phyloP scores from a whole-genome alignment of 2,797 vertebrate genomes.

The Lacerta agilis region DNA sequence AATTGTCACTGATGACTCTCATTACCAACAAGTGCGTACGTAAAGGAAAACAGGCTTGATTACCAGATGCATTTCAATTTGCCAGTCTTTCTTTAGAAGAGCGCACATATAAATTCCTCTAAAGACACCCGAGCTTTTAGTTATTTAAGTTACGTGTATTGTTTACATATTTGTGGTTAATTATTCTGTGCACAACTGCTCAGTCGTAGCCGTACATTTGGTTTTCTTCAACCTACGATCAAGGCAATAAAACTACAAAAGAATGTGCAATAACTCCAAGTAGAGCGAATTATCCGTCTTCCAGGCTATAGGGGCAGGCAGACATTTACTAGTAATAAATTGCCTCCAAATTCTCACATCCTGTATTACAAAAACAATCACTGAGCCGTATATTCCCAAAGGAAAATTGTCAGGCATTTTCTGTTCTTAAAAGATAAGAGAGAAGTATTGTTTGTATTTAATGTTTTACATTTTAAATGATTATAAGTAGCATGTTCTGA shows the following conservation, averaged over 20 bases:
- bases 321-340: not conserved
- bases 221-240: constrained; percentile 1
- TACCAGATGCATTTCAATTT: not conserved
- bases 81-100: not conserved
- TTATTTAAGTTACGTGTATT: not conserved
- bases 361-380: not conserved
- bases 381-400: constrained; percentile 3
- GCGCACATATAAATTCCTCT: not conserved
- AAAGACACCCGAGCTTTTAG: not conserved
- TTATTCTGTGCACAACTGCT: not conserved
- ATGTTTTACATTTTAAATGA: not conserved
- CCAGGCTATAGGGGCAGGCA: not conserved
- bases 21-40: not conserved
- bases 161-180: not conserved
- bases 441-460: constrained; percentile 13
- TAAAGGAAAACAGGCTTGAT: not conserved
- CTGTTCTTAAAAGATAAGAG: not conserved
- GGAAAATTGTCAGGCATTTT: not conserved
- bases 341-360: not conserved
- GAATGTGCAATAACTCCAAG: constrained; percentile 20
- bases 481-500: not conserved
- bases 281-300: not conserved
- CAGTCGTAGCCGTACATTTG: not conserved
- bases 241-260: constrained; percentile 12
- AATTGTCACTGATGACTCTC: not conserved